Evolutionary conservation across 2,797 vertebrate species (phyloP), one percentile per base, ranked within the genome.

Genomic region (Parauchenoglanis punctatus): DNA sequence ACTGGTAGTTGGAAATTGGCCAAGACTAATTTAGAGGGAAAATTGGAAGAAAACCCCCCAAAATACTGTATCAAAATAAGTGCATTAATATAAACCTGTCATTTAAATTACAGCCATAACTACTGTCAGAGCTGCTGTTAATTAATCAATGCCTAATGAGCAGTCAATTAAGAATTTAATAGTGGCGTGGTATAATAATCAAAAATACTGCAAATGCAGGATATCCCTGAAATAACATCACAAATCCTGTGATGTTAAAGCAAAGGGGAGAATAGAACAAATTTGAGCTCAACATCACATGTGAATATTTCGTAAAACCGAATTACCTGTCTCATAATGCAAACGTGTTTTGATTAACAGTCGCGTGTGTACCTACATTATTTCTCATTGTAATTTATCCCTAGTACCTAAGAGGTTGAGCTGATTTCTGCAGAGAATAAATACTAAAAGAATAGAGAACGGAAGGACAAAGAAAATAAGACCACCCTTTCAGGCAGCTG

Each of bases 371-470:
- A 73, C 67, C 52, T 44, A 25, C 12, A 73, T 3, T 44, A 84
- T n/a, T 73, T 58, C 67, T 84, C 85, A 72, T 61, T 81, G 67
- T 68, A 84, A 61, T 49, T 10, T n/a, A 83, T 28, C 88, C 68
- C 46, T 46, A 31, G n/a, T 76, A 52, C 75, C 81, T 13, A 7
- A 40, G 54, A 81, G 72, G 46, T 46, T 63, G 80, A 86, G 76
- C 81, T 3, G 82, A 90, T 90, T 88, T 90, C 89, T 59, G 28
- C 84, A 13, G 77, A 88, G 87, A 91, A 78, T 82, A 82, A 83
- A 49, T 84, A 88, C 88, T 89, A 68, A 73, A 88, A 83, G 1
- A 73, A 85, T 86, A 82, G 49, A 58, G 54, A 61, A 87, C 13
- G 70, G 63, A 85, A 40, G 23, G 56, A 67, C 2, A 54, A 40